These are phyloP conservation scores for Probaryconus sp. DNA, from an alignment of 1,140 invertebrate genomes.

Conservation along the genomic window DNA sequence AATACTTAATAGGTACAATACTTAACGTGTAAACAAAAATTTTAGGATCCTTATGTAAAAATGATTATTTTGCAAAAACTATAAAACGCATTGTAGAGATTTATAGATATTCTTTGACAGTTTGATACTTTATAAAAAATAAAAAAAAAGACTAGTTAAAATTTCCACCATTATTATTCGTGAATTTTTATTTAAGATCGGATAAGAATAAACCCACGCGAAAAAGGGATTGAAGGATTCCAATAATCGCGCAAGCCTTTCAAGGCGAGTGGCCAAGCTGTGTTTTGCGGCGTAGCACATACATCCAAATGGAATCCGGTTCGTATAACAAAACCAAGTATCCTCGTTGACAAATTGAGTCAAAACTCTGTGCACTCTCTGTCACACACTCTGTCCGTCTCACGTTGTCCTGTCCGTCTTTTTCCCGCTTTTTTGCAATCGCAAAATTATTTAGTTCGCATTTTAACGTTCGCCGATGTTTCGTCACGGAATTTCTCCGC, in stretches of 20 bases:
- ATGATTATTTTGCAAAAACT: no score
- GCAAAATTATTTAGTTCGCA: constrained; percentile 3
- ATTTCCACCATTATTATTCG: no score
- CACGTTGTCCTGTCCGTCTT: constrained; percentile 1
- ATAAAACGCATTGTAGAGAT: no score
- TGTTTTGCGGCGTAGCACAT: constrained; percentile 66
- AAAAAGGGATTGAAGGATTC: constrained; percentile 11
- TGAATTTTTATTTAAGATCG: background rate
- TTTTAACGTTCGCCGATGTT: constrained; percentile 15
- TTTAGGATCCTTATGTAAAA: no score
- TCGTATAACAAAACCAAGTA: constrained; percentile 70
- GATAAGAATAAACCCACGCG: background rate
- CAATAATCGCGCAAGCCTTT: constrained; percentile 67
- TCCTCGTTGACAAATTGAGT: constrained; percentile 74
- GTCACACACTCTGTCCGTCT: constrained; percentile 50
- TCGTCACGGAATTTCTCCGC: background rate
- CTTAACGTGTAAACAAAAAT: no score
- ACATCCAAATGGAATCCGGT: constrained; percentile 72
- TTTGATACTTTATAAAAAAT: no score
- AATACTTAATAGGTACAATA: no score
- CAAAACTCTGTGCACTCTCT: constrained; percentile 49
- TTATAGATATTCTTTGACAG: no score
- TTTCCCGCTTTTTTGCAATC: background rate
- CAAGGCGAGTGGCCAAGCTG: constrained; percentile 51
- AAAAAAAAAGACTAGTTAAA: no score